phyloP scores from a whole-genome alignment of 2,797 vertebrate species.

The Odontamblyopus rebecca region DNA sequence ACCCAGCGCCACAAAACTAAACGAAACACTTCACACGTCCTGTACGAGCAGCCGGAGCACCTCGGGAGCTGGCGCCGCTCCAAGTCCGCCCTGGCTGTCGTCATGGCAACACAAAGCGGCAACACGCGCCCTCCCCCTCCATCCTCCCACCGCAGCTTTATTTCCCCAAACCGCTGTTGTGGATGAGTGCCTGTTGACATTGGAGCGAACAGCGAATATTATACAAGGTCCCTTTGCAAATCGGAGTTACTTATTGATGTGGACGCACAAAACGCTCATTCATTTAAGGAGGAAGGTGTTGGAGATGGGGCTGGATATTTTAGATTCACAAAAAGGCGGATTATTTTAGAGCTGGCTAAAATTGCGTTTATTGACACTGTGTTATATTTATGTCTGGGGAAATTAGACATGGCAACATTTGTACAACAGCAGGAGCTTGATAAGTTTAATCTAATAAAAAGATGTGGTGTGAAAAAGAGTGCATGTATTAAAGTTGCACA shows the following conservation, averaged over 20 bases:
- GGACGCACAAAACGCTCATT: not conserved
- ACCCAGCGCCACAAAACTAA: constrained; percentile 17
- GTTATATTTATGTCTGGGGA: no score
- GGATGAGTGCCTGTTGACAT: constrained; percentile 25
- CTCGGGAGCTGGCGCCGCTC: constrained; percentile 56
- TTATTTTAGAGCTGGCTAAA: no score
- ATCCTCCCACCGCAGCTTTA: constrained; percentile 30
- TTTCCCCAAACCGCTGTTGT: constrained; percentile 32
- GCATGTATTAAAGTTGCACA: no score
- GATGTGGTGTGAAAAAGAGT: no score
- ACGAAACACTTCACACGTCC: constrained; percentile 50
- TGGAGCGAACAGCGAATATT: constrained; percentile 18
- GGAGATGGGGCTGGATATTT: no score
- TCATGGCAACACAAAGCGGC: constrained; percentile 60
- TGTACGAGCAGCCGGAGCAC: constrained; percentile 43
- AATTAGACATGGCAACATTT: no score
- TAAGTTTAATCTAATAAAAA: no score
- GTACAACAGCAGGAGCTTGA: no score
- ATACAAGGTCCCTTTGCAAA: not conserved
- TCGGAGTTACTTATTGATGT: constrained; percentile 26
- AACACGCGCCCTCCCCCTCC: constrained; percentile 17
- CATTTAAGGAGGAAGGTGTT: no score
- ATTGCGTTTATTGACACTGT: no score
- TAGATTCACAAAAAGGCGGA: not conserved
- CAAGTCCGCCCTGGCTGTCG: constrained; percentile 57